A percentile compares a stretch with the other conserved stretches of the same genome.
These are phyloP conservation scores for Indri indri DNA, from an alignment of 2,113 vertebrate genomes.

Conservation along the genomic window DNA sequence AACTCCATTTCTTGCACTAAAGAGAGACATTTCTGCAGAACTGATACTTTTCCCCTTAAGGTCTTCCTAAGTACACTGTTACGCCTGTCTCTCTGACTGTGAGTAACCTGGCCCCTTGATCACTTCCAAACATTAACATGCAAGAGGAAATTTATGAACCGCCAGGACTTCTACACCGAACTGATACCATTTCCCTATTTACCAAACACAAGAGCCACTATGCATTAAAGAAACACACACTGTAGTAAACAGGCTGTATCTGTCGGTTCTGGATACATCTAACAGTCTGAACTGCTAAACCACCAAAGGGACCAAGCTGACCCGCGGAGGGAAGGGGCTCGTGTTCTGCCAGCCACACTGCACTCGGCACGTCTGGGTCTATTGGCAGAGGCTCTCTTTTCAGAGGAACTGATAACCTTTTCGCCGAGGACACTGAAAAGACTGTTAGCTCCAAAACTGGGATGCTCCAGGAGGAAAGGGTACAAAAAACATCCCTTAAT, in stretches of 20 bases:
- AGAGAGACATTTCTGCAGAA: neutral
- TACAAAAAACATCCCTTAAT: neutral
- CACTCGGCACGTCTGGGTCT: neutral
- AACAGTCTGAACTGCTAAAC: neutral
- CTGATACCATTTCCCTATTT: neutral
- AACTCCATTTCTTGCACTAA: neutral
- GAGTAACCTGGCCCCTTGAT: neutral
- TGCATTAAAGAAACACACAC: neutral
- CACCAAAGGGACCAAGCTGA: neutral
- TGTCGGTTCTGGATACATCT: neutral
- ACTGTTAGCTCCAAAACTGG: neutral
- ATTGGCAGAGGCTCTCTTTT: neutral
- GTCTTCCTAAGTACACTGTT: neutral
- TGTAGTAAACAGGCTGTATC: neutral
- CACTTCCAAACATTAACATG: neutral
- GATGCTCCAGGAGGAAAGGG: neutral
- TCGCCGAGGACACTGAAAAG: neutral
- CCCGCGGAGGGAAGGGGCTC: neutral
- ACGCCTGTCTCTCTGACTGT: neutral
- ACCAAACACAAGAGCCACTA: neutral
- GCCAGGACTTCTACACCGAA: neutral
- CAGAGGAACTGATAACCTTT: neutral
- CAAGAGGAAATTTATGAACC: neutral
- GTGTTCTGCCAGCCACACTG: accelerated
- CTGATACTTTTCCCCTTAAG: neutral